phyloP scores from a whole-genome alignment of 2,113 vertebrate genomes.

The Ptychochromis oligacanthus region DNA sequence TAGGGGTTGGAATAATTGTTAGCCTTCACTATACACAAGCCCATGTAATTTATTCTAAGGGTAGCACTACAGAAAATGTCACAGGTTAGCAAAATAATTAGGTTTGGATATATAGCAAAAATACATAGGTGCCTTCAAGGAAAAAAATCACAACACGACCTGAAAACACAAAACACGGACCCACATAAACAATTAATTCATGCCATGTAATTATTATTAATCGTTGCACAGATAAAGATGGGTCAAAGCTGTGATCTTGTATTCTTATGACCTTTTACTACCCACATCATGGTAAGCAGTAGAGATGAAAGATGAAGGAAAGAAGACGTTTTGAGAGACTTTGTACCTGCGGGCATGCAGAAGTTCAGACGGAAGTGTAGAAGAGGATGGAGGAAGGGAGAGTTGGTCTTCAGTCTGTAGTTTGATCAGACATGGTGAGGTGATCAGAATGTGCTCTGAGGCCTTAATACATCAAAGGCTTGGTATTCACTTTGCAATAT shows the following conservation, averaged over 20 bases:
- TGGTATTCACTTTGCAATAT: neutral
- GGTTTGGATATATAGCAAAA: neutral
- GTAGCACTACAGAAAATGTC: neutral
- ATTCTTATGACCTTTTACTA: neutral
- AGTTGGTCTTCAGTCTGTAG: neutral
- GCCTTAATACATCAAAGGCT: conserved; percentile 8
- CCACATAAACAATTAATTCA: neutral
- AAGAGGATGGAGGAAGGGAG: neutral
- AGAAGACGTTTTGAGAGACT: neutral
- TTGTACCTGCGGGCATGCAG: neutral
- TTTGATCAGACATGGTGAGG: neutral
- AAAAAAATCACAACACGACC: neutral
- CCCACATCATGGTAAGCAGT: neutral
- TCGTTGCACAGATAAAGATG: neutral
- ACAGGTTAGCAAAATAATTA: neutral
- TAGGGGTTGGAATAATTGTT: neutral
- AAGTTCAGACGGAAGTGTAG: neutral
- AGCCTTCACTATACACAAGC: neutral
- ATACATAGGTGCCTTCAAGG: neutral
- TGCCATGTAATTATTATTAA: neutral
- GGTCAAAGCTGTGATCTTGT: neutral
- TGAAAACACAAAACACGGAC: neutral
- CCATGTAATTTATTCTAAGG: neutral
- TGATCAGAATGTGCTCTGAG: neutral
- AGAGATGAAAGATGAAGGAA: neutral